Percentiles rank a stretch among this genome's conserved stretches.
These are phyloP conservation scores for Eudemis profundana DNA, from an alignment of 2,888 invertebrate species.

Conservation along the genomic window DNA sequence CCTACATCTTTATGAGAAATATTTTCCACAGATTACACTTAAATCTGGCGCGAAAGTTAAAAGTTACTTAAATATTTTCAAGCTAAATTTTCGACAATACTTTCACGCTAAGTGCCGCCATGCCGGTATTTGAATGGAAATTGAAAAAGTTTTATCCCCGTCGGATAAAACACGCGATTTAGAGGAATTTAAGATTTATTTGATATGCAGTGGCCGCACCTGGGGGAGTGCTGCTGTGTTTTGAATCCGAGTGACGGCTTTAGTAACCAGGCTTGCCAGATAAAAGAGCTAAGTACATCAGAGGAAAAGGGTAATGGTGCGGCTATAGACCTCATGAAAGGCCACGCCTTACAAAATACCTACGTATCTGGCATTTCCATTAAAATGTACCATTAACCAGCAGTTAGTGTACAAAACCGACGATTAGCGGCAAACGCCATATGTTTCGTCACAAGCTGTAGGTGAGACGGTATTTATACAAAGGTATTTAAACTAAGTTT, in stretches of 20 bases:
- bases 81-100: constrained; percentile 57
- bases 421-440: too few species aligned
- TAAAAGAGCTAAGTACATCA: too few species aligned
- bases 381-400: too few species aligned
- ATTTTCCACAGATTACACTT: constrained; percentile 27
- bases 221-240: constrained; percentile 9
- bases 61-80: constrained; percentile 52
- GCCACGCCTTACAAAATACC: too few species aligned
- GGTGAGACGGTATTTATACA: too few species aligned
- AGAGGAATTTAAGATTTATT: constrained; percentile 56
- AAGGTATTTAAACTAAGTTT: too few species aligned
- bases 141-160: constrained; percentile 75
- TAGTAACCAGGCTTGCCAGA: neutral
- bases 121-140: constrained; percentile 71
- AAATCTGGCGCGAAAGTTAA: constrained; percentile 49
- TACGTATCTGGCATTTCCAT: too few species aligned
- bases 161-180: constrained; percentile 65
- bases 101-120: constrained; percentile 63
- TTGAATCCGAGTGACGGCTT: neutral
- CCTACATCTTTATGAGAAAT: constrained; percentile 3
- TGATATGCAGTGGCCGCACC: constrained; percentile 43
- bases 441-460: too few species aligned
- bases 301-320: too few species aligned
- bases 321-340: too few species aligned
- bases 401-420: too few species aligned